Evolutionary conservation across 2,113 vertebrate species (phyloP).

Genomic region (Heteronetta atricapilla): DNA sequence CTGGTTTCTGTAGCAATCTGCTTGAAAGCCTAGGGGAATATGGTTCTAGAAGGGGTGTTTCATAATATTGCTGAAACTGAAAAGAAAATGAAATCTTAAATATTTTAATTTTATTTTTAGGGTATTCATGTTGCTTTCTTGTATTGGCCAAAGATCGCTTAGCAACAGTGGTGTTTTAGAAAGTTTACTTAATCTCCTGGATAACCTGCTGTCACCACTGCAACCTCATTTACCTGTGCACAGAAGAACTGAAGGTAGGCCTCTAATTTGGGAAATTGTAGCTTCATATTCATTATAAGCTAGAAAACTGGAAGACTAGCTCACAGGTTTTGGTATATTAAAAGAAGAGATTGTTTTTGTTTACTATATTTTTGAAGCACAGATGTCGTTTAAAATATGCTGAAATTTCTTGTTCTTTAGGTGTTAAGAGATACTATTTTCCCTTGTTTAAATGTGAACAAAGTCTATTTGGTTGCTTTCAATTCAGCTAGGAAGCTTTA

Average conservation of each 20-base stretch:
- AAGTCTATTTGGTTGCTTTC: neutral
- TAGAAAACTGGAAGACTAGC: neutral
- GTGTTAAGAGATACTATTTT: neutral
- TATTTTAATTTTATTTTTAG: constrained; percentile 75
- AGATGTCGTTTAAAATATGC: neutral
- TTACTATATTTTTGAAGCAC: neutral
- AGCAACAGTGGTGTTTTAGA: constrained; percentile 98
- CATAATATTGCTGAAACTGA: neutral
- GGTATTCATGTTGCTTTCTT: constrained; percentile 98
- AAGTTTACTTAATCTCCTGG: constrained; percentile 94
- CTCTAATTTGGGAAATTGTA: neutral
- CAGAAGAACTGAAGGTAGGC: constrained; percentile 89
- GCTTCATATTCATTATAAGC: constrained; percentile 6
- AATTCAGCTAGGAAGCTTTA: neutral
- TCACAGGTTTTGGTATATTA: neutral
- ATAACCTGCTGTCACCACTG: constrained; percentile 91
- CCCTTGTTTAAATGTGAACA: neutral
- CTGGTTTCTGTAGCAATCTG: neutral
- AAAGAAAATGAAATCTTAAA: constrained; percentile 22
- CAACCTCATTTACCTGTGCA: constrained; percentile 86
- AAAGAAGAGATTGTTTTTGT: neutral
- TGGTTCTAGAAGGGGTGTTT: neutral
- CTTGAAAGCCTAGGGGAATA: neutral
- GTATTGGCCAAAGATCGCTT: constrained; percentile 96
- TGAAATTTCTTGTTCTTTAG: neutral